Conservation (phyloP, 2,113 vertebrate genomes). For the Aspidoscelis tigris region DNA sequence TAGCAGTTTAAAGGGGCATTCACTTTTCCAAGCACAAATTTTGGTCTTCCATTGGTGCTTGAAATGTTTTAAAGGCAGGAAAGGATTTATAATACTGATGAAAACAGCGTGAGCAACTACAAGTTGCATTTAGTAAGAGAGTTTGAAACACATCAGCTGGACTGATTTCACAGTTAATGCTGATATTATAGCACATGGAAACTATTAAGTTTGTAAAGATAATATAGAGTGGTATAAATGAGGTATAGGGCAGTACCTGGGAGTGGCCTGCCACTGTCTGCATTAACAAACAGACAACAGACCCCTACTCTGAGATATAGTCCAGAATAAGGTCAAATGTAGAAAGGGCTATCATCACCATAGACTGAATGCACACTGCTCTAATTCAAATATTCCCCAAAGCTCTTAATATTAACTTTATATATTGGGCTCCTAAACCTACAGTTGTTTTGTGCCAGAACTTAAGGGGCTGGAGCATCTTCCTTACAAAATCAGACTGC, state of each 20-base stretch:
- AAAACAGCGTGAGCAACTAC: conserved; percentile 29
- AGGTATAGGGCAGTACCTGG: not conserved
- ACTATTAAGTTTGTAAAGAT: conserved; percentile 19
- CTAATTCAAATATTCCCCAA: conserved; percentile 48
- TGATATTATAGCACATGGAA: conserved; percentile 32
- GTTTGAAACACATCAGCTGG: conserved; percentile 47
- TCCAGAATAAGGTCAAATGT: not conserved
- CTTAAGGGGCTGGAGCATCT: too few relatives aligned
- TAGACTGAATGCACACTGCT: conserved; percentile 14
- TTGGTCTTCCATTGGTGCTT: conserved; percentile 47
- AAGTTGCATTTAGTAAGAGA: conserved; percentile 47
- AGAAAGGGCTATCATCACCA: not conserved
- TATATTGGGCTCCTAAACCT: not conserved
- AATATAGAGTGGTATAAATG: conserved; percentile 35
- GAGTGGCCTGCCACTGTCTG: too few relatives aligned
- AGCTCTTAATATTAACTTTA: not conserved
- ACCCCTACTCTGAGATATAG: too few relatives aligned
- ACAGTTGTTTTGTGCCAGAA: not conserved
- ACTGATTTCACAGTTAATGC: conserved; percentile 34
- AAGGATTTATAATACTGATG: conserved; percentile 37
- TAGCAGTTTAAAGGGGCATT: conserved; percentile 24
- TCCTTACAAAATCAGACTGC: too few relatives aligned
- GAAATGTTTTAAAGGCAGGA: conserved; percentile 20
- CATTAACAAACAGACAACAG: too few relatives aligned
- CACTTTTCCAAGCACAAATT: conserved; percentile 37